Percentiles rank a stretch among this genome's conserved stretches.
Evolutionary conservation across 2,113 vertebrate species (phyloP).

Genomic region (Diglossa brunneiventris): DNA sequence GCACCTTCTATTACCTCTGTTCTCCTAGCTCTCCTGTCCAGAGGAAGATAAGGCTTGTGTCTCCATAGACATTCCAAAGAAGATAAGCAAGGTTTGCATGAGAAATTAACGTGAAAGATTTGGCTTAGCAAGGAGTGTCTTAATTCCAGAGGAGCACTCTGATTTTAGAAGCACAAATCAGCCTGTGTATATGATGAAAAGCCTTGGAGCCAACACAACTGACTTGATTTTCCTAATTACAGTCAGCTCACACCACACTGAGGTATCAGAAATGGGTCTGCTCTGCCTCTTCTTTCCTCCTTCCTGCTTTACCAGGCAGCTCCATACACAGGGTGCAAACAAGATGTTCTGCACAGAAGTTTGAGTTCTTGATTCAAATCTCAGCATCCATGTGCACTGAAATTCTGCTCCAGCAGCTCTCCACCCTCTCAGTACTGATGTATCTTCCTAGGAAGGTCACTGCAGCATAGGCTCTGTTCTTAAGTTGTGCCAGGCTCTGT

Average conservation of each 20-base stretch:
- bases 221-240: neutral
- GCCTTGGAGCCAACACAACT: neutral
- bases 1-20: neutral
- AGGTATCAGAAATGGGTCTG: neutral
- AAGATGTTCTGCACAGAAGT: neutral
- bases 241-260: neutral
- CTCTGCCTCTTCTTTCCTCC: neutral
- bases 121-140: neutral
- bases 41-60: neutral
- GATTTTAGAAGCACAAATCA: neutral
- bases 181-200: neutral
- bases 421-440: fast-evolving
- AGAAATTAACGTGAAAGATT: neutral
- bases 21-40: neutral
- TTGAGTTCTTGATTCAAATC: neutral
- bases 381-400: neutral
- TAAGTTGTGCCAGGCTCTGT: neutral
- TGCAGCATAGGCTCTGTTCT: neutral
- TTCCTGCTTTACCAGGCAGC: neutral
- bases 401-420: neutral
- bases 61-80: neutral
- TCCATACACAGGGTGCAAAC: neutral
- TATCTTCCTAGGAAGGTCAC: neutral
- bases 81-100: neutral
- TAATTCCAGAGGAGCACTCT: neutral